Base-by-base conservation (phyloP, 53 echinoderm and acorn worm species). In the Temnopleurus reevesii region DNA sequence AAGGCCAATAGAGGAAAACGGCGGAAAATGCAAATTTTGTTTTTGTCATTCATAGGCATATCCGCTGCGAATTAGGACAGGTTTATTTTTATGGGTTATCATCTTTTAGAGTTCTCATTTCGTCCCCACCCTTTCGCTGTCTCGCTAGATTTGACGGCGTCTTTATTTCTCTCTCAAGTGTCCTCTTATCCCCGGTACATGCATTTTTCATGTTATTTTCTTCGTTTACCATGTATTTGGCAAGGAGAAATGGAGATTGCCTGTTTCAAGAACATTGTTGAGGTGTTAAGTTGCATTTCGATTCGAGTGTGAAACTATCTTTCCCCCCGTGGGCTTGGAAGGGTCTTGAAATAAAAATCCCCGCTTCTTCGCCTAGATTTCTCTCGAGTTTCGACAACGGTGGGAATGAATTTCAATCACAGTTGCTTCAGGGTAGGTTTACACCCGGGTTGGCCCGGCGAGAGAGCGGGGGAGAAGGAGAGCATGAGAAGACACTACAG, bases 151-250 rank as follows among this genome's bases (percentile, higher is more conserved):
- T 83, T 56, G 28, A 27, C 18, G 83, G 83, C 83, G 83, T 83
- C 83, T 83, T 31, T 56, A 83, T 83, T 83, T 83, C 83, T 10
- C 55, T 3, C 23, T 55, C 35, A 36, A 55, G 54, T 30, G 55
- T 1, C 33, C 83, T 10, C 83, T 83, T 55, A 83, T 55, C 56
- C 81, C 36, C 83, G 55, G 19, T 56, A 83, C 83, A 83, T 83
- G 83, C 83, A 83, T 83, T 83, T 81, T 83, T 83, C 83, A 83
- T 83, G 83, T 83, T 83, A 83, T 83, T 83, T 79, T 83, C 83
- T 55, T 36, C 83, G 56, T 83, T 83, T 83, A 83, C 83, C n/a
- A 25, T 79, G 83, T 83, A 83, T 83, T 83, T 83, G 51, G 83
- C 54, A 83, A 55, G 56, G 56, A 83, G 83, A 83, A 83, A 55